A percentile compares a stretch with the other conserved stretches of the same genome.
Evolutionary conservation across 2,113 vertebrate genomes (phyloP).

Genomic region (Marcusenius ussheri): DNA sequence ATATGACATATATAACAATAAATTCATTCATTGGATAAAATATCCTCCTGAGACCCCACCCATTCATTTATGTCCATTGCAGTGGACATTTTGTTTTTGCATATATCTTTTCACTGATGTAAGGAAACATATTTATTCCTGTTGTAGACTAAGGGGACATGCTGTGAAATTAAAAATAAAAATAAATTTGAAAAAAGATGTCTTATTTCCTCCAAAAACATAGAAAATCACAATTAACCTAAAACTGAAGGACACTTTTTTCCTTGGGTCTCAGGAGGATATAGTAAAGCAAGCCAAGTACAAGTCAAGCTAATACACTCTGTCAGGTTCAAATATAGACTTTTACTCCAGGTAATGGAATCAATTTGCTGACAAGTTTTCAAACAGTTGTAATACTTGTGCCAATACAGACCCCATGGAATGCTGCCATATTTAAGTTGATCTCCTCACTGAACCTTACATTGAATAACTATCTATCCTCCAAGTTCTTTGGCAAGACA

Average conservation of each 20-base stretch:
- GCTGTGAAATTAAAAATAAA: too few relatives aligned
- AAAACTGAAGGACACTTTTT: too few relatives aligned
- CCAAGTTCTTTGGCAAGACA: background rate
- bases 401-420: background rate
- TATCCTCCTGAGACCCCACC: background rate
- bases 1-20: background rate
- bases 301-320: background rate
- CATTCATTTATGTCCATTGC: too few relatives aligned
- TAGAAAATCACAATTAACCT: too few relatives aligned
- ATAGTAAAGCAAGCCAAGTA: background rate
- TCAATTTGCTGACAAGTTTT: background rate
- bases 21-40: background rate
- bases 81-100: too few relatives aligned
- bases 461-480: background rate
- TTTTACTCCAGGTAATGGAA: background rate
- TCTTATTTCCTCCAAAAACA: too few relatives aligned
- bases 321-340: background rate
- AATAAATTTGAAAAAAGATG: too few relatives aligned
- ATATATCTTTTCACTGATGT: too few relatives aligned
- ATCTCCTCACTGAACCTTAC: background rate
- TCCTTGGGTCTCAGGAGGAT: too few relatives aligned
- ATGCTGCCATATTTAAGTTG: background rate
- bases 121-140: too few relatives aligned
- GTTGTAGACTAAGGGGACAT: too few relatives aligned
- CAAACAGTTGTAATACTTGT: background rate